phyloP scores from a whole-genome alignment of 2,113 vertebrate species.

The Epinephelus lanceolatus region DNA sequence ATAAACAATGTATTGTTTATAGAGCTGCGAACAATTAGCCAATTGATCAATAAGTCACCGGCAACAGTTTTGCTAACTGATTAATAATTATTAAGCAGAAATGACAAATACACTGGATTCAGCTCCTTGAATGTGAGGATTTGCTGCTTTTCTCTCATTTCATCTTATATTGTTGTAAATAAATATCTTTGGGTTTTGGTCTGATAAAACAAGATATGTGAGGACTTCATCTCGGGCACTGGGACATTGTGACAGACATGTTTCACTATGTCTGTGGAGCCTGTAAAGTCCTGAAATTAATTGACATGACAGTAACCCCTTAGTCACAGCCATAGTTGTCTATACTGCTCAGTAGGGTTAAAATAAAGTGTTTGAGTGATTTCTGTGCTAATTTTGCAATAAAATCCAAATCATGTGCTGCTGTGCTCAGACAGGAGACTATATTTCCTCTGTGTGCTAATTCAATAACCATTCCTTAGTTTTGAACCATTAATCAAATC shows the following conservation, averaged over 20 bases:
- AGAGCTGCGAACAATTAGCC: background rate
- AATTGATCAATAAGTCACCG: background rate
- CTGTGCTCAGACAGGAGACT: background rate
- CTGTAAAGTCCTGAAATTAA: background rate
- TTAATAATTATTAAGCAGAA: background rate
- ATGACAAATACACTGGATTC: background rate
- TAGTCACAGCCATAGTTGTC: background rate
- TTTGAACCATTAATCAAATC: background rate
- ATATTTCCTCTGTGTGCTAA: background rate
- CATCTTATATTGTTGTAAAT: background rate
- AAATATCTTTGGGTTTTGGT: background rate
- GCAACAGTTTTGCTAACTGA: background rate
- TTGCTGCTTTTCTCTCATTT: constrained; percentile 1
- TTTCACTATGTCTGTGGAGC: too few relatives aligned
- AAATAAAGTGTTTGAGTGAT: constrained; percentile 19
- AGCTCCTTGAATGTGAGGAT: constrained; percentile 5
- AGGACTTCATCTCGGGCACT: too few relatives aligned
- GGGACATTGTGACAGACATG: background rate
- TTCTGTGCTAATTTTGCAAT: constrained; percentile 30
- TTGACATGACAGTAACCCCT: background rate
- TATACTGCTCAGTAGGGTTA: background rate
- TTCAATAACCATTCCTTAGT: background rate
- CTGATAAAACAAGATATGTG: too few relatives aligned
- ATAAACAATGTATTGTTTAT: background rate
- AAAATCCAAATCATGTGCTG: constrained; percentile 34